Conservation (phyloP, 2,113 vertebrate genomes). For the Circaetus gallicus region DNA sequence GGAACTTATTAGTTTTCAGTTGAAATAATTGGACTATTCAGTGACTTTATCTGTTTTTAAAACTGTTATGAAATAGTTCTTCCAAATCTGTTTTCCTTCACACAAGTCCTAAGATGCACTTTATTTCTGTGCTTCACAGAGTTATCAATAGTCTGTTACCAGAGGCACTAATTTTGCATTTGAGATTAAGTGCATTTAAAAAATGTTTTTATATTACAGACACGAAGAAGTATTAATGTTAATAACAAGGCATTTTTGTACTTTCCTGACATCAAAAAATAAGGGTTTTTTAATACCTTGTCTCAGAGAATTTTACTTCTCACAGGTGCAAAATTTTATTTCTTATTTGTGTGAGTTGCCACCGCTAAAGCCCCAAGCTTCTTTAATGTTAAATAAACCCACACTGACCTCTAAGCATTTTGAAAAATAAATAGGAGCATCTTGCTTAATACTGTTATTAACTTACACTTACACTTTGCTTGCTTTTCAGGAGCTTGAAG, state of each 20-base stretch:
- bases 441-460: not conserved
- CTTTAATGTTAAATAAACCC: not conserved
- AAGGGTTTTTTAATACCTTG: not conserved
- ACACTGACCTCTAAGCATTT: not conserved
- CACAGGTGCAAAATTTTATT: not conserved
- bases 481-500: slow-evolving; percentile 91
- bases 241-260: not conserved
- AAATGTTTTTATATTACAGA: no score
- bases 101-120: not conserved
- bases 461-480: slow-evolving; percentile 30
- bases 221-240: not conserved
- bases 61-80: not conserved
- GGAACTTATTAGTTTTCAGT: not conserved
- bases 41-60: not conserved
- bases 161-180: not conserved
- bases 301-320: not conserved
- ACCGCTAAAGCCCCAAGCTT: not conserved
- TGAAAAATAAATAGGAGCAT: not conserved
- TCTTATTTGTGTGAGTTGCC: not conserved
- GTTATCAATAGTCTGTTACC: not conserved
- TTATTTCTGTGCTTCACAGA: not conserved
- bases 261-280: not conserved
- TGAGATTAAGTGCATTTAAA: no score
- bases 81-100: not conserved
- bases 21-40: not conserved